Evolutionary conservation across 2,113 vertebrate species (phyloP), one percentile per base, ranked within the genome.

Genomic region (Salvelinus sp.): DNA sequence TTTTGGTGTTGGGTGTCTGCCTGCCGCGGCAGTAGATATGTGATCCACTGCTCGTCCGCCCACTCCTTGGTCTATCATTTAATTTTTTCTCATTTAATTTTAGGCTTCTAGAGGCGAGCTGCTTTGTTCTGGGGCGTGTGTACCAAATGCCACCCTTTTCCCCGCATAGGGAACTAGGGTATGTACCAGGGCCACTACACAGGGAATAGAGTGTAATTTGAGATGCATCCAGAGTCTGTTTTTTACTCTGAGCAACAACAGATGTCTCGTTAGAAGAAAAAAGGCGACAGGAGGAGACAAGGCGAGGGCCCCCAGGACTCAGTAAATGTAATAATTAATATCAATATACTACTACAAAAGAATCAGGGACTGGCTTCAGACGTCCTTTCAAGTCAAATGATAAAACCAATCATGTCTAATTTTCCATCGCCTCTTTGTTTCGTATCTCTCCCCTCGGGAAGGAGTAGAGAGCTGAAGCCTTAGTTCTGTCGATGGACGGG

Each of bases 311-410:
- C 77, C 71, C 68, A 72, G 38, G 77, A 75, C 69, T 67, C 44
- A 67, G 70, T 71, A 63, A 80, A 77, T 79, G 73, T 62, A 76
- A 79, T 83, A 85, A 85, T 85, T 85, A 83, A 80, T 85, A 85
- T 83, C 80, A 80, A 75, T 25, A 70, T 70, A 91, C 38, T 44
- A 91, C 38, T 44, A 44, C 38, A 44, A 44, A 18, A 18, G 13
- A 54, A 54, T 18, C 50, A 18, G 16, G 50, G 50, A 18, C 13
- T 54, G 3, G 50, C 16, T 54, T 18, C 50, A 54, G 50, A 18
- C 1, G 12, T 54, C 16, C 50, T 54, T 54, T 54, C 50, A 54
- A 54, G 50, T 54, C 14, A 16, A 54, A 54, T 54, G 50, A 54
- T 54, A 18, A 54, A 54, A 54, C 14, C 50, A 54, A 54, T 54